These are phyloP conservation scores for Cyanoderma ruficeps DNA, from an alignment of 2,113 vertebrate species.

Conservation along the genomic window DNA sequence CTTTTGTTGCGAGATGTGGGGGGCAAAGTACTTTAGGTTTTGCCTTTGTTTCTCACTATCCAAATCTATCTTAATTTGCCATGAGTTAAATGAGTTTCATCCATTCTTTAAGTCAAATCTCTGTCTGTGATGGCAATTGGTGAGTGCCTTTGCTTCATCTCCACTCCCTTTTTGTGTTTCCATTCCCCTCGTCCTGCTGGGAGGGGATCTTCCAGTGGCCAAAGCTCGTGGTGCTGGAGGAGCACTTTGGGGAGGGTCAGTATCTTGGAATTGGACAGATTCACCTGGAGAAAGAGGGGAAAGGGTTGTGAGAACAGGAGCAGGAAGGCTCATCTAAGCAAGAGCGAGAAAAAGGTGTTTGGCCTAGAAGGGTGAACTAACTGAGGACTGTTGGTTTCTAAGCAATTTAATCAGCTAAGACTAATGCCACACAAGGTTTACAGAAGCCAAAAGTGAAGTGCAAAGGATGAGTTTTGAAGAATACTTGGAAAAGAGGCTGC, in stretches of 20 bases:
- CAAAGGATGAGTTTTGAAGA: not conserved
- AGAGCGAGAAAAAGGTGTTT: not conserved
- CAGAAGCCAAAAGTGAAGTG: not conserved
- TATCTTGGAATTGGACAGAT: rapidly evolving
- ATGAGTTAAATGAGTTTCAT: not conserved
- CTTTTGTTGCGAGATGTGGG: rapidly evolving
- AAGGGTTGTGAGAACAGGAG: not conserved
- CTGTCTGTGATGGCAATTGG: not conserved
- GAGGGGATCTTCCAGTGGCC: rapidly evolving
- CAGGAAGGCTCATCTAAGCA: not conserved
- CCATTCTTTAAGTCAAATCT: rapidly evolving
- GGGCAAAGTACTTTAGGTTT: not conserved
- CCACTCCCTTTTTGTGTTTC: not conserved
- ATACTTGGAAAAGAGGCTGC: not conserved
- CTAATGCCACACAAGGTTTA: not conserved
- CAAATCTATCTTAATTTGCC: not conserved
- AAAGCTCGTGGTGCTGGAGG: rapidly evolving
- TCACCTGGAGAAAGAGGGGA: not conserved
- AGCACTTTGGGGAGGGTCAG: not conserved
- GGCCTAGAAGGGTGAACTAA: not conserved
- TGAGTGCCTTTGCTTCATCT: not conserved
- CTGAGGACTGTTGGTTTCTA: not conserved
- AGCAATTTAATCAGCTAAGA: not conserved
- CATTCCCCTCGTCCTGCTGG: not conserved
- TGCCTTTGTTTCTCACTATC: not conserved